Percentiles rank a stretch among this genome's conserved stretches.
Conservation (phyloP, 2,888 invertebrate species). For the Habroteleia sp. region DNA sequence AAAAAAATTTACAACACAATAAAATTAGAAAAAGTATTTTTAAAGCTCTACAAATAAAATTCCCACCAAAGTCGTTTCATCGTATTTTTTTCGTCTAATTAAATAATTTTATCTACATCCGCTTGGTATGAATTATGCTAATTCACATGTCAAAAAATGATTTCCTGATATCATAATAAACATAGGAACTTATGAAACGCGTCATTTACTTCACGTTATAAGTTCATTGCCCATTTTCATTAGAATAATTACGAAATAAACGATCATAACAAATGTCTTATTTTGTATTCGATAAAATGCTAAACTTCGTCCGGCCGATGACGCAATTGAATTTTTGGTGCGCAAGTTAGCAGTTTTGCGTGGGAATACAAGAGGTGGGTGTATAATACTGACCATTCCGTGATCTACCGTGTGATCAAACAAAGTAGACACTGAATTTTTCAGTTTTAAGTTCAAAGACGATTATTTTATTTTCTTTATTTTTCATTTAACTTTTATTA, state of each 20-base stretch:
- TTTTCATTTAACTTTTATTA: no score
- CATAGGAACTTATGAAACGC: slow-evolving; percentile 16
- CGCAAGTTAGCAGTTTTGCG: slow-evolving; percentile 22
- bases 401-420: slow-evolving; percentile 42
- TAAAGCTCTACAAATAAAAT: no score
- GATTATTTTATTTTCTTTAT: no score
- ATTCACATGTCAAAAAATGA: slow-evolving; percentile 9
- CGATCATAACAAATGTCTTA: slow-evolving; percentile 4
- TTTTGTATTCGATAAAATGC: background rate
- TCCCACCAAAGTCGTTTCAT: no score
- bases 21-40: no score
- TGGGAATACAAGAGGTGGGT: slow-evolving; percentile 37
- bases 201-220: slow-evolving; percentile 4
- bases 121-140: background rate
- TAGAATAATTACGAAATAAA: slow-evolving; percentile 14
- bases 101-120: slow-evolving; percentile 3
- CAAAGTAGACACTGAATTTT: slow-evolving; percentile 38
- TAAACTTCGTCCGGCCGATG: background rate
- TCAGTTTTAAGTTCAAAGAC: no score
- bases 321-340: slow-evolving; percentile 47
- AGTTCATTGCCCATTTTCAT: slow-evolving; percentile 17
- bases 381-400: slow-evolving; percentile 41
- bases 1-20: no score
- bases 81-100: no score
- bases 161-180: slow-evolving; percentile 16